Base-by-base conservation (phyloP, 2,888 invertebrate species). In the Coleophora flavipennella region DNA sequence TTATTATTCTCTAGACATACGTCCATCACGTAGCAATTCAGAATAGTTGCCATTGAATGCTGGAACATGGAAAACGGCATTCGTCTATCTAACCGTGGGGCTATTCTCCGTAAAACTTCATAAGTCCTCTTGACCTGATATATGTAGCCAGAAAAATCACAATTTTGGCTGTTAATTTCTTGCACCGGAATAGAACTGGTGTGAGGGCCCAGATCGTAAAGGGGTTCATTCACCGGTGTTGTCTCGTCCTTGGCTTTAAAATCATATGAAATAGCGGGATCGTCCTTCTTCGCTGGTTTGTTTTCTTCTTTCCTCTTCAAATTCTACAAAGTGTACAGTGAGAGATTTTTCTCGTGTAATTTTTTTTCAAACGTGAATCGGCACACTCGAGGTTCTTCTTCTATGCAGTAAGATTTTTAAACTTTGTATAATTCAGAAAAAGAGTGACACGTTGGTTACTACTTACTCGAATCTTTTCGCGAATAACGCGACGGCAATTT, bases 201-300 rank as follows among this genome's bases (percentile, higher is more conserved):
- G 20, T 56, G 57, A 0, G 56, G 56, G 0, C 56, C 56, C 0
- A 57, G n/a, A 26, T 59, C 57, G 8, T 57, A 57, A 0, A 59
- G 8, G 0, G 56, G 56, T 14, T 56, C 54, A n/a, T 59, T 56
- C 0, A 49, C 27, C 0, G 54, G 56, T 0, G 48, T 43, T 0
- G 53, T 53, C 10, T 55, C 53, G 1, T 53, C 41, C 1, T 36
- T 47, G 0, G 54, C 39, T 1, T 36, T 36, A 26, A 53, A 53
- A 13, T 55, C 20, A 20, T 20, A 20, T 3, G 20, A 20, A 6
- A 6, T 20, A 6, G 20, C 20, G 20, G 6, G 20, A 4, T 20
- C n/a, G n/a, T n/a, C n/a, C n/a, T n/a, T n/a, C n/a, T n/a, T n/a
- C n/a, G n/a, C 20, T 20, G 20, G 3, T 20, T 20, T 20, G n/a